Evolutionary conservation across 2,888 invertebrate genomes (phyloP).

Genomic region (Conomelus anceps): DNA sequence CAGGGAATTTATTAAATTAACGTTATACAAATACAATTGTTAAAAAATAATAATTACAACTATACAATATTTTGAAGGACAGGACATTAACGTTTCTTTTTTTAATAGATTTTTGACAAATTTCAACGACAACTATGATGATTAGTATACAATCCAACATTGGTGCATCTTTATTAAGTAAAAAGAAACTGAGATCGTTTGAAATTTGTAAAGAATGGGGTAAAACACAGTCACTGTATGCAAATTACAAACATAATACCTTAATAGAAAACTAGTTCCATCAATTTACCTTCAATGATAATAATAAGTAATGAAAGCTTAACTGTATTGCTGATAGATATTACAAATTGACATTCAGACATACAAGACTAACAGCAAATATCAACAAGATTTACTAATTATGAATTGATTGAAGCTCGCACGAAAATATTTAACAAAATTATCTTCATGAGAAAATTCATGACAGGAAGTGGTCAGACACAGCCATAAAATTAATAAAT

Average conservation of each 20-base stretch:
- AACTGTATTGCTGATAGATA: neutral
- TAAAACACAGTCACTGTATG: neutral
- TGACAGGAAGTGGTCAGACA: neutral
- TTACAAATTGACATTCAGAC: neutral
- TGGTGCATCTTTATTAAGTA: neutral
- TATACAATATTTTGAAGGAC: neutral
- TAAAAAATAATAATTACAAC: neutral
- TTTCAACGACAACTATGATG: neutral
- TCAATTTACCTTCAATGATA: neutral
- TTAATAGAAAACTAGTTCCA: neutral
- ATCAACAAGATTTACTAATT: neutral
- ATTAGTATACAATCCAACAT: neutral
- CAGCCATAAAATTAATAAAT: neutral
- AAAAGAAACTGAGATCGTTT: neutral
- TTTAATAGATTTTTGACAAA: neutral
- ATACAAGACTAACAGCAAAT: neutral
- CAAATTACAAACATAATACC: neutral
- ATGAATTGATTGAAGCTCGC: neutral
- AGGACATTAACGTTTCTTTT: neutral
- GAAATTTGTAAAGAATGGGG: neutral
- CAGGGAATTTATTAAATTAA: neutral
- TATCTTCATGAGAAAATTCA: neutral
- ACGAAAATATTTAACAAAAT: neutral
- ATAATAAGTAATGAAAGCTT: neutral
- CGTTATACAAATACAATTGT: neutral